Evolutionary conservation across 2,113 vertebrate genomes (phyloP), one percentile per base, ranked within the genome.

Genomic region (Spilogale gracilis): DNA sequence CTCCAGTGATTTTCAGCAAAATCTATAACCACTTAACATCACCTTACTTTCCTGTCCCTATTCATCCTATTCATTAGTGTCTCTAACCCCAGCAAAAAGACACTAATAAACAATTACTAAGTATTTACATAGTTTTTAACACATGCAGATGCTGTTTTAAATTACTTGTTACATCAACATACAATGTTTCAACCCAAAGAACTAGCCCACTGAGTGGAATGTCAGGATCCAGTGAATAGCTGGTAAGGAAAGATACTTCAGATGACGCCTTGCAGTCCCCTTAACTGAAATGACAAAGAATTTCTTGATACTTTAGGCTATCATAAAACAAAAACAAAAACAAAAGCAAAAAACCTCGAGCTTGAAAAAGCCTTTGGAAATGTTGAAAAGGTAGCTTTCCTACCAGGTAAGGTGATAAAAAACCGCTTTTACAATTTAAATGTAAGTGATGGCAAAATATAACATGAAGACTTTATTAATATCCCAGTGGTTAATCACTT

Each of bases 1-100:
- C 48, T 65, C 54, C 67, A 73, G 17, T 56, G 38, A 58, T 87
- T 80, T 80, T 94, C 83, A 94, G 92, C 82, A 94, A 79, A 79
- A 79, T 56, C 73, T 86, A 38, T 8, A 78, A 32, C 45, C 18
- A 6, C 45, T 88, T 94, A 63, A 18, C 32, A 82, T 56, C n/a
- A 54, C 12, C 78, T 73, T 45, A 18, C 76, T 82, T 73, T 89
- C 17, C 27, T 89, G 16, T 89, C 54, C 71, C 78, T 18, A 45
- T 89, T 82, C 9, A 61, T 71, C 71, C 78, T 18, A 45, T 89
- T 82, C 9, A 61, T 71, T 73, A 61, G 17, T 85, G 52, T 67
- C 67, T 89, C 85, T 73, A 73, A 54, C 45, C 25, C 12, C 65
- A 82, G 25, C 82, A 82, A 89, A 30, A 30, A 82, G 25, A 30